A percentile compares a stretch with the other conserved stretches of the same genome.
phyloP scores from a whole-genome alignment of 2,797 vertebrate genomes.

The Chiroxiphia lanceolata region DNA sequence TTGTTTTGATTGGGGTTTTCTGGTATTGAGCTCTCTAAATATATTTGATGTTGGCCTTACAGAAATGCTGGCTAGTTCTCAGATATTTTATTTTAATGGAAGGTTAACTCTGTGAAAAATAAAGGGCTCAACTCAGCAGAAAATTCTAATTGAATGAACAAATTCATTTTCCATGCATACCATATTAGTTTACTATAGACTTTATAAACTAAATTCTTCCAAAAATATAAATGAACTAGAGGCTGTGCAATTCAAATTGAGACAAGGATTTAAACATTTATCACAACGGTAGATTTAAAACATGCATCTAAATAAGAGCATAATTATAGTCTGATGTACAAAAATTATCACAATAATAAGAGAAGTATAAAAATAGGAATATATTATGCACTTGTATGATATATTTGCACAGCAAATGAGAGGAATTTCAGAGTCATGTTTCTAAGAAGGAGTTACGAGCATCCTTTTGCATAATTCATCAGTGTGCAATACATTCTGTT shows the following conservation, averaged over 20 bases:
- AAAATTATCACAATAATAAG: slow-evolving; percentile 30
- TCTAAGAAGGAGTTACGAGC: background rate
- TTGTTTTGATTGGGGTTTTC: background rate
- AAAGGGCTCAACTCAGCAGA: slow-evolving; percentile 57
- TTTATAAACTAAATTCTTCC: slow-evolving; percentile 46
- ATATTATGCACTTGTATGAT: background rate
- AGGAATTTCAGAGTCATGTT: background rate
- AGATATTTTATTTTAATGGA: slow-evolving; percentile 52
- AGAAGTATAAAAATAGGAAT: background rate
- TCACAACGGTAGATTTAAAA: slow-evolving; percentile 30
- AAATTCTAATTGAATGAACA: slow-evolving; percentile 68
- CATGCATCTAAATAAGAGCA: slow-evolving; percentile 25
- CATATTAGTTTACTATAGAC: slow-evolving; percentile 30
- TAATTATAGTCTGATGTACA: slow-evolving; percentile 34
- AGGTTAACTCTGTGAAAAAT: slow-evolving; percentile 53
- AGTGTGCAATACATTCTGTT: background rate
- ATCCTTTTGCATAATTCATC: background rate
- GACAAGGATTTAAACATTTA: slow-evolving; percentile 19
- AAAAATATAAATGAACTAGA: slow-evolving; percentile 45
- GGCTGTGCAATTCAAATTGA: slow-evolving; percentile 45
- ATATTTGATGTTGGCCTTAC: slow-evolving; percentile 15
- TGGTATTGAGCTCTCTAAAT: background rate
- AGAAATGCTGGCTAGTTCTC: slow-evolving; percentile 37
- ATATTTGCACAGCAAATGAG: slow-evolving; percentile 13
- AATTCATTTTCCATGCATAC: slow-evolving; percentile 60